A percentile compares a stretch with the other conserved stretches of the same genome.
Conservation (phyloP, 2,888 invertebrate genomes). For the Stictocephala bisonia region DNA sequence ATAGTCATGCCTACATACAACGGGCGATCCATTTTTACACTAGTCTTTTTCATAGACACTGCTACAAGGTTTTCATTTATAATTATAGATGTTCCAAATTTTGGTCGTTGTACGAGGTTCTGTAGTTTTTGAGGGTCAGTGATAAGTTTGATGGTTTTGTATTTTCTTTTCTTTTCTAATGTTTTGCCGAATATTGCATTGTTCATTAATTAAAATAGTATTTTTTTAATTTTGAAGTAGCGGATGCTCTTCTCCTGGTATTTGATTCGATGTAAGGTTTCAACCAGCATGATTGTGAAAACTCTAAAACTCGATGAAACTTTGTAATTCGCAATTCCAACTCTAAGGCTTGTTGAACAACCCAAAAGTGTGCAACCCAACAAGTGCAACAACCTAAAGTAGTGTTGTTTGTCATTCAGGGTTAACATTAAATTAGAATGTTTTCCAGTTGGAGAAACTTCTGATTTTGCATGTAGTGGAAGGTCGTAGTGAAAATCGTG, state of each 20-base stretch:
- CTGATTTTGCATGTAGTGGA: conserved; percentile 32
- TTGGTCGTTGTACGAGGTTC: conserved; percentile 38
- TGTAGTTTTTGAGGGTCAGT: conserved; percentile 23
- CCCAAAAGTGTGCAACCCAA: conserved; percentile 33
- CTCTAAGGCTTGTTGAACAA: conserved; percentile 28
- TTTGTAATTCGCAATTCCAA: conserved; percentile 57
- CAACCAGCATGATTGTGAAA: conserved; percentile 60
- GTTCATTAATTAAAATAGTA: conserved; percentile 33
- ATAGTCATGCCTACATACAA: conserved; percentile 44
- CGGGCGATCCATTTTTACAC: conserved; percentile 21
- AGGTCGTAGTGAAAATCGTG: conserved; percentile 42
- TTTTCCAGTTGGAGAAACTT: conserved; percentile 31
- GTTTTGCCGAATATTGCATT: conserved; percentile 32
- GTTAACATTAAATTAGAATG: conserved; percentile 44
- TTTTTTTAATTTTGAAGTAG: conserved; percentile 63
- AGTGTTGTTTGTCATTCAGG: conserved; percentile 35
- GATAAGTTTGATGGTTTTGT: conserved; percentile 33
- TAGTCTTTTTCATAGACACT: conserved; percentile 38
- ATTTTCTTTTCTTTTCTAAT: conserved; percentile 31
- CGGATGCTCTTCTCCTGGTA: conserved; percentile 49
- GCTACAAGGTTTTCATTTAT: conserved; percentile 44
- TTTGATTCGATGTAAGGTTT: conserved; percentile 58
- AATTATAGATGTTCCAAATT: conserved; percentile 3
- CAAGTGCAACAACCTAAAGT: no score
- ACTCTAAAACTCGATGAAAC: conserved; percentile 59